Conservation (phyloP, 2,797 vertebrate genomes). For the Trichosurus vulpecula region DNA sequence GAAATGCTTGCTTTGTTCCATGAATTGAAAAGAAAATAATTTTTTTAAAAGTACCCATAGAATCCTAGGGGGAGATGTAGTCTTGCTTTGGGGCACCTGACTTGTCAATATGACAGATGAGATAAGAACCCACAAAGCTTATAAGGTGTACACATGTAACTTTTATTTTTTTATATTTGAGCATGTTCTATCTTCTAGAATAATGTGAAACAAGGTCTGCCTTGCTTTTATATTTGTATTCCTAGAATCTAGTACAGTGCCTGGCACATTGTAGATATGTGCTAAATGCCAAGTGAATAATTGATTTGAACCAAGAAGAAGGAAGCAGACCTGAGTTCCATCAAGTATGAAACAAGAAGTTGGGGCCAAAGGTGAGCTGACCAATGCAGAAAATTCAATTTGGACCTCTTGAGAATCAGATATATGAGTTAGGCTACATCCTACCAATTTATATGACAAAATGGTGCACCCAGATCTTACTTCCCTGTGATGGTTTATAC, state of each 20-base stretch:
- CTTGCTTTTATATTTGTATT: not conserved
- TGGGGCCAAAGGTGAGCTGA: not conserved
- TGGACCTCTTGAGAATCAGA: not conserved
- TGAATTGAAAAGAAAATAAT: too few species aligned
- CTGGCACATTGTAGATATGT: not conserved
- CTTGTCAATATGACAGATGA: not conserved
- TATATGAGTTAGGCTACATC: not conserved
- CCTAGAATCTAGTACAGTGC: not conserved
- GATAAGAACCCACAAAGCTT: not conserved
- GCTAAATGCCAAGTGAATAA: not conserved
- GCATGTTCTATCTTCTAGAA: not conserved
- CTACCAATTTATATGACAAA: not conserved
- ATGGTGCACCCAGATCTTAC: not conserved
- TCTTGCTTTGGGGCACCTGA: not conserved
- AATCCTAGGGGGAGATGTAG: not conserved
- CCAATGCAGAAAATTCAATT: not conserved
- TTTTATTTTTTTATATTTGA: not conserved
- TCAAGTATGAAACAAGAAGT: not conserved
- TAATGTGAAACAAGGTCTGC: not conserved
- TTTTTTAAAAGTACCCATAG: too few species aligned
- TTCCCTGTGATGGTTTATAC: not conserved
- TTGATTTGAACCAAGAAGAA: not conserved
- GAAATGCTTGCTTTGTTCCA: too few species aligned
- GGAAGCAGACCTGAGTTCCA: not conserved
- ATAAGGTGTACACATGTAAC: not conserved